Percentiles rank a stretch among this genome's conserved stretches.
These are phyloP conservation scores for Galerucella nymphaeae DNA, from an alignment of 2,888 invertebrate species.

Conservation along the genomic window DNA sequence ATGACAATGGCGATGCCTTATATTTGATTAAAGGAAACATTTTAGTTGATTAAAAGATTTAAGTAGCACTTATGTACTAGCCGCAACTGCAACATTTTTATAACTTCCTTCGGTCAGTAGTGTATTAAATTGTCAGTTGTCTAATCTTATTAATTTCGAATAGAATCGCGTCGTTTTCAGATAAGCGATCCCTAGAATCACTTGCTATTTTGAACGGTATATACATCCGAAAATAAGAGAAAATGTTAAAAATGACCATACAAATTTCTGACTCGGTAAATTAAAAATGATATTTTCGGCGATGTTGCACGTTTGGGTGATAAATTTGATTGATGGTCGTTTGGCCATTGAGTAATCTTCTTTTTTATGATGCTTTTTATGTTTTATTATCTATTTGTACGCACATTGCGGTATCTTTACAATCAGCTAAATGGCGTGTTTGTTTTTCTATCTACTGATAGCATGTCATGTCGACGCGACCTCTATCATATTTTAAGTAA, in stretches of 20 bases:
- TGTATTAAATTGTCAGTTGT: too few species aligned
- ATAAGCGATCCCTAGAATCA: background rate
- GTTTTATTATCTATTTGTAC: conserved; percentile 32
- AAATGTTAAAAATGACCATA: conserved; percentile 17
- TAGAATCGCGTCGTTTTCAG: background rate
- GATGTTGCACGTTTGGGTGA: conserved; percentile 13
- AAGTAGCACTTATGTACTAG: too few species aligned
- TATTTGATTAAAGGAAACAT: too few species aligned
- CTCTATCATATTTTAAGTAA: conserved; percentile 25
- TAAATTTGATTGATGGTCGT: conserved; percentile 39
- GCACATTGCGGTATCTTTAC: conserved; percentile 29
- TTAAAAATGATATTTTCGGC: conserved; percentile 29
- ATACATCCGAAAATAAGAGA: conserved; percentile 6
- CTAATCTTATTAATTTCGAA: background rate
- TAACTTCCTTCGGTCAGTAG: too few species aligned
- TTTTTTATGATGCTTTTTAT: conserved; percentile 31
- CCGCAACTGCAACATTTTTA: too few species aligned
- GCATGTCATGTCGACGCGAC: conserved; percentile 23
- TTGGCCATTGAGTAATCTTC: conserved; percentile 36
- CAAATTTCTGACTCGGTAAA: conserved; percentile 22
- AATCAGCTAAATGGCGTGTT: conserved; percentile 33
- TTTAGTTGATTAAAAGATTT: too few species aligned
- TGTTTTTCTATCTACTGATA: conserved; percentile 28
- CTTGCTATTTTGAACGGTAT: conserved; percentile 6
- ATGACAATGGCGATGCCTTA: too few species aligned